These are phyloP conservation scores for Papilio polyxenes DNA, from an alignment of 1,140 invertebrate species.

Conservation along the genomic window DNA sequence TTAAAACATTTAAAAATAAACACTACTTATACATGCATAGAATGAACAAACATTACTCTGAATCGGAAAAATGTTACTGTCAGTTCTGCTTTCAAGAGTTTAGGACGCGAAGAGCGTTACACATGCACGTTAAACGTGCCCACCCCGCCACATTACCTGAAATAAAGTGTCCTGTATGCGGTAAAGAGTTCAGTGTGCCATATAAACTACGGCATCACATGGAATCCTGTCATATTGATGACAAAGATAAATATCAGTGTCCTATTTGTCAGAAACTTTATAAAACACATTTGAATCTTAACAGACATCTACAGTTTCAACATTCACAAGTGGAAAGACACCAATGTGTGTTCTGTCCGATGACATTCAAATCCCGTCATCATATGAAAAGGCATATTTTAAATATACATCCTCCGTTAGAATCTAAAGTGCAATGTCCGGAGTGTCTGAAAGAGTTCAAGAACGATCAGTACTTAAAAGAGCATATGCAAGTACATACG, in stretches of 20 bases:
- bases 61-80: constrained; percentile 71
- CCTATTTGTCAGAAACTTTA: constrained; percentile 70
- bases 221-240: constrained; percentile 55
- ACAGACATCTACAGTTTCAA: constrained; percentile 68
- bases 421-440: constrained; percentile 72
- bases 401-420: constrained; percentile 74
- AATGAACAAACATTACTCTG: constrained; percentile 76
- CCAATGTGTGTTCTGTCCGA: constrained; percentile 70
- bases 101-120: constrained; percentile 63
- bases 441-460: constrained; percentile 75
- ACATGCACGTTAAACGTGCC: constrained; percentile 70
- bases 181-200: constrained; percentile 67
- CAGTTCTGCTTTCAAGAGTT: constrained; percentile 75
- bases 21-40: constrained; percentile 76
- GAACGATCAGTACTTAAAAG: constrained; percentile 73
- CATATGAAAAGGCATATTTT: constrained; percentile 74
- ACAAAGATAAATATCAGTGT: constrained; percentile 70
- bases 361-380: constrained; percentile 72
- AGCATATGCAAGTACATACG: constrained; percentile 75
- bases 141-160: constrained; percentile 70
- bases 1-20: constrained; percentile 75
- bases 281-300: constrained; percentile 69
- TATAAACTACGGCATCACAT: constrained; percentile 73
- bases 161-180: constrained; percentile 69
- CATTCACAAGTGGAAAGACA: constrained; percentile 66